These are phyloP conservation scores for Sitophilus oryzae DNA, from an alignment of 1,140 invertebrate genomes.

Conservation along the genomic window DNA sequence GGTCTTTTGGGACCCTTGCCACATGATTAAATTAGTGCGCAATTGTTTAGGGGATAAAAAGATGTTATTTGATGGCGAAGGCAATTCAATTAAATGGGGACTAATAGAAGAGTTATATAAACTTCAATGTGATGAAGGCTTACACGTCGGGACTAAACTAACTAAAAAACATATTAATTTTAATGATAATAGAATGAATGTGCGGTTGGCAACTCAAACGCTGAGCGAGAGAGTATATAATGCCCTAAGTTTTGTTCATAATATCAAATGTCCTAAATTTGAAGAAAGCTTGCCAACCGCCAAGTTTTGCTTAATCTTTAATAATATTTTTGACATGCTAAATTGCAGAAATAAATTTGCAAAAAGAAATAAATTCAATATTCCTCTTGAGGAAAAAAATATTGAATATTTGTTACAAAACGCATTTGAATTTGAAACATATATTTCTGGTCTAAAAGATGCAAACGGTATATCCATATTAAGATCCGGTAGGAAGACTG, in stretches of 20 bases:
- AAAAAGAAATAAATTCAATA: constrained; percentile 16
- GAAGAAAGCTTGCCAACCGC: constrained; percentile 11
- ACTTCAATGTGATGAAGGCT: constrained; percentile 24
- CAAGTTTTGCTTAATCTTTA: constrained; percentile 27
- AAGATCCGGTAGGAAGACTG: constrained; percentile 1
- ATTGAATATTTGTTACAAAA: background rate
- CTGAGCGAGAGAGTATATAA: constrained; percentile 25
- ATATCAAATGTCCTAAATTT: constrained; percentile 17
- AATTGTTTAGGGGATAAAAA: constrained; percentile 26
- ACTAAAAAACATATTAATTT: constrained; percentile 28
- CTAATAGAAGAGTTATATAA: constrained; percentile 24
- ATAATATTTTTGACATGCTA: constrained; percentile 29
- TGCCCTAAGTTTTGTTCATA: constrained; percentile 21
- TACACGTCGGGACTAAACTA: constrained; percentile 24
- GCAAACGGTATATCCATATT: background rate
- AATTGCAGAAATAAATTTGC: constrained; percentile 27
- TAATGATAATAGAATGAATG: constrained; percentile 26
- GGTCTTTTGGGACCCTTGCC: constrained; percentile 27
- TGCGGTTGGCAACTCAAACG: constrained; percentile 16
- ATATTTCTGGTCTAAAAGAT: background rate
- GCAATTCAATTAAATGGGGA: constrained; percentile 18
- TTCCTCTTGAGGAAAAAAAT: background rate
- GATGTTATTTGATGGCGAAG: constrained; percentile 12
- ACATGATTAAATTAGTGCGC: constrained; percentile 33
- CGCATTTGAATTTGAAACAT: constrained; percentile 4